These are phyloP conservation scores for Acanthornis magna DNA, from an alignment of 2,797 vertebrate species.

Conservation along the genomic window DNA sequence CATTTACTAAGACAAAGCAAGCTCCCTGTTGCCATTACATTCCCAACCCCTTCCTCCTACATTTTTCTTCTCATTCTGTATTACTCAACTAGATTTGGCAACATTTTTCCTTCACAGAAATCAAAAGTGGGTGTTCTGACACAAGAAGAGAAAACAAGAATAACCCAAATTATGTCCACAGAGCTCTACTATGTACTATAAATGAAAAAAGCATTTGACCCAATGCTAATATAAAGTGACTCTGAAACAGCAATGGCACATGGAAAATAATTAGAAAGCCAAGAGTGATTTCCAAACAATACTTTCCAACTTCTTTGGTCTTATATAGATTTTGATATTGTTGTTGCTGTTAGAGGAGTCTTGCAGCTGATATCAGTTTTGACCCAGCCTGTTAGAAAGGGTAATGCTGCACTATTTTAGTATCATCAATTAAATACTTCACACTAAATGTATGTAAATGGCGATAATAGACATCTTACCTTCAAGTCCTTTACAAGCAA, in stretches of 20 bases:
- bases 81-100: not conserved
- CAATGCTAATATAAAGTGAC: not conserved
- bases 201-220: not conserved
- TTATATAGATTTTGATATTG: not conserved
- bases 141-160: not conserved
- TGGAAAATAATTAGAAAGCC: not conserved
- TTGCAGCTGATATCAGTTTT: not conserved
- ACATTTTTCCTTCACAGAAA: not conserved
- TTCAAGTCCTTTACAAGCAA: not conserved
- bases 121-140: not conserved
- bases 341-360: not conserved
- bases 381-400: not conserved
- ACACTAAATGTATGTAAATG: not conserved
- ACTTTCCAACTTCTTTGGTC: not conserved
- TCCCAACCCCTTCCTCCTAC: constrained; percentile 4
- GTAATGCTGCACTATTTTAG: not conserved
- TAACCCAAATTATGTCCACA: not conserved
- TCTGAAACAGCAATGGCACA: not conserved
- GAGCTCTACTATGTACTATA: not conserved
- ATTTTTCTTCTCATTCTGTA: not conserved
- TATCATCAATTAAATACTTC: not conserved
- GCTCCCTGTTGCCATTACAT: not conserved
- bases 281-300: not conserved
- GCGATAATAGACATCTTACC: not conserved
- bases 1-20: not conserved